These are phyloP conservation scores for Drosophila anceps DNA, from an alignment of 2,888 invertebrate genomes.

Conservation along the genomic window DNA sequence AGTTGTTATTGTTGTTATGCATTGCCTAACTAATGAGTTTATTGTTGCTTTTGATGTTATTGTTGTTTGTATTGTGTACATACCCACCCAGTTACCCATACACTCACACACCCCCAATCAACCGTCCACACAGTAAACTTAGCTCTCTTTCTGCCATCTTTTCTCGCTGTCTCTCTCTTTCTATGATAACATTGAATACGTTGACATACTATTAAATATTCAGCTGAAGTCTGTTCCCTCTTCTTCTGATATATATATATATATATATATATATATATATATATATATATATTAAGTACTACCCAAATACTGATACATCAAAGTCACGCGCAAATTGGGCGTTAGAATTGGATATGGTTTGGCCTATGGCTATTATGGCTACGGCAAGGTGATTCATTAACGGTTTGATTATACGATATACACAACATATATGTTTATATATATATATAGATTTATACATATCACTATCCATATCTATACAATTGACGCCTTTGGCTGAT, in stretches of 20 bases:
- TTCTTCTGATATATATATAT: not conserved
- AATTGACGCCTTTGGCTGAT: too few relatives aligned
- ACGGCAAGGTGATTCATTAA: slow-evolving; percentile 31
- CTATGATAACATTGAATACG: slow-evolving; percentile 5
- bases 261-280: not conserved
- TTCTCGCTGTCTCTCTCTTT: not conserved
- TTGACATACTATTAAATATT: slow-evolving; percentile 38
- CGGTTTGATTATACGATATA: slow-evolving; percentile 1
- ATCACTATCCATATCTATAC: too few relatives aligned
- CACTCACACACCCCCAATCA: slow-evolving; percentile 16
- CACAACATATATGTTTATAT: not conserved
- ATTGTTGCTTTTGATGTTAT: slow-evolving; percentile 32
- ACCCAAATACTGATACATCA: slow-evolving; percentile 23
- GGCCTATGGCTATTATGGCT: slow-evolving; percentile 3
- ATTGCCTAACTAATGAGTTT: slow-evolving; percentile 54
- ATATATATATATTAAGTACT: not conserved
- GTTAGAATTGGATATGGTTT: slow-evolving; percentile 45
- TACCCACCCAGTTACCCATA: slow-evolving; percentile 18
- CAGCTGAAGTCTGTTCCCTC: slow-evolving; percentile 34
- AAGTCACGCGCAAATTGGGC: slow-evolving; percentile 48
- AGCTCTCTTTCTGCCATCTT: not conserved
- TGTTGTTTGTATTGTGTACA: slow-evolving; percentile 27
- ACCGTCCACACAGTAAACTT: slow-evolving; percentile 2
- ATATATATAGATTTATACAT: not conserved
- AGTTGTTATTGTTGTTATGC: slow-evolving; percentile 36